Evolutionary conservation across 2,797 vertebrate species (phyloP).

Genomic region (Echeneis naucrates): DNA sequence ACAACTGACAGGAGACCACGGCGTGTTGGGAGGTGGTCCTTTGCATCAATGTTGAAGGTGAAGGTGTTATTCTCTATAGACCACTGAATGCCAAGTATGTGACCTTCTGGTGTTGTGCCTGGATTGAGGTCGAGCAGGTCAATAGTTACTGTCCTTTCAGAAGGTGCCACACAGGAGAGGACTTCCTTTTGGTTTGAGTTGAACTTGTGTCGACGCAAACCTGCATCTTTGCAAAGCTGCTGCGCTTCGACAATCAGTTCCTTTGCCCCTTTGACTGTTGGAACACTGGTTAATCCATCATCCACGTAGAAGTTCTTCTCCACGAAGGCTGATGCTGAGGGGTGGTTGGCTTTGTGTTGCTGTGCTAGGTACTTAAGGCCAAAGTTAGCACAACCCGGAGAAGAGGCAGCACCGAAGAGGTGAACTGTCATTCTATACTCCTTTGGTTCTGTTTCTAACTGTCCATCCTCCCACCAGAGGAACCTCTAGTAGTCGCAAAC

Average conservation of each 20-base stretch:
- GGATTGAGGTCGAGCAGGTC: not conserved
- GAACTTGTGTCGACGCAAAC: constrained; percentile 17
- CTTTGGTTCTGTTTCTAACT: constrained; percentile 35
- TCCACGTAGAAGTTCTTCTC: constrained; percentile 51
- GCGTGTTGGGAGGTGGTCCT: too few species aligned
- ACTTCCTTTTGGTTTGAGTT: not conserved
- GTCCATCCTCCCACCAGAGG: constrained; percentile 51
- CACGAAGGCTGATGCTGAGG: constrained; percentile 27
- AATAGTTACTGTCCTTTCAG: not conserved
- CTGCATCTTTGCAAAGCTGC: not conserved
- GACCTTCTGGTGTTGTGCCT: too few species aligned
- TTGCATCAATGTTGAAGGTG: too few species aligned
- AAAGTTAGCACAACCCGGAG: constrained; percentile 8
- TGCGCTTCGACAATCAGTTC: constrained; percentile 4
- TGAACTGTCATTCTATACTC: too few species aligned
- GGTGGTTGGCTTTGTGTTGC: not conserved
- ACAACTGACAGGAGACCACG: too few species aligned
- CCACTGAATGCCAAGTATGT: too few species aligned
- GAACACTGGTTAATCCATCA: constrained; percentile 31
- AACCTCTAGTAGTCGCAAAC: constrained; percentile 30
- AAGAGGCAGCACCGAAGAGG: constrained; percentile 11
- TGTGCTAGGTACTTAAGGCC: not conserved
- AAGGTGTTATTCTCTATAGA: too few species aligned
- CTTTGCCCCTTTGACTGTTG: constrained; percentile 12
- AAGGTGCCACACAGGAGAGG: not conserved